phyloP scores from a whole-genome alignment of 1,140 invertebrate genomes.

The Pogonomyrmex californicus region DNA sequence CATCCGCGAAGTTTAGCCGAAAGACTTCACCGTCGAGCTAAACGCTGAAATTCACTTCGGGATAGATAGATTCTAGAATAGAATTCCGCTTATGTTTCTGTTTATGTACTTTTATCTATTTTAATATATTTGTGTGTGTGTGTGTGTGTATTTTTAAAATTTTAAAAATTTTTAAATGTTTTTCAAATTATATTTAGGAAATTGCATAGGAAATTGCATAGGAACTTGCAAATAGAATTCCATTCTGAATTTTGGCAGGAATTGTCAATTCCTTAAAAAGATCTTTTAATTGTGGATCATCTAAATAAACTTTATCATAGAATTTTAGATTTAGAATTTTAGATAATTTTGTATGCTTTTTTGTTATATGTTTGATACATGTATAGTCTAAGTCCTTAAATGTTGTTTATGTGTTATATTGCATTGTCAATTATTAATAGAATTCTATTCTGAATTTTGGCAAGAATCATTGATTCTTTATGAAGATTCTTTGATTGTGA shows the following conservation, averaged over 20 bases:
- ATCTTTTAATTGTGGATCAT: too few relatives aligned
- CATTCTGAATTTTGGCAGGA: neutral
- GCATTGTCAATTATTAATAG: too few relatives aligned
- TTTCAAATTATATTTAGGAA: neutral
- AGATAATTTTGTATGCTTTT: too few relatives aligned
- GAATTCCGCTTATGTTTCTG: neutral
- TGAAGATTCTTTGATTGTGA: neutral
- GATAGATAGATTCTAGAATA: neutral
- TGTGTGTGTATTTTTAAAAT: neutral
- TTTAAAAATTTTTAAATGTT: neutral
- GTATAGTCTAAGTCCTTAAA: too few relatives aligned
- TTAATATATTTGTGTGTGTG: neutral
- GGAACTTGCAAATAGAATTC: neutral
- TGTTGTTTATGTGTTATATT: too few relatives aligned
- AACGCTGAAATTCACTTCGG: neutral
- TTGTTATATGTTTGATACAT: too few relatives aligned
- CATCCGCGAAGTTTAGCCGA: neutral
- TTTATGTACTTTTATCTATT: neutral
- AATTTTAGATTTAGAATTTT: too few relatives aligned
- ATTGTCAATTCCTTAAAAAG: too few relatives aligned
- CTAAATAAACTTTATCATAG: too few relatives aligned
- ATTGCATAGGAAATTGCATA: neutral
- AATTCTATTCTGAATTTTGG: neutral
- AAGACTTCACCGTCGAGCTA: neutral
- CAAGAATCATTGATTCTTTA: neutral